A percentile compares a stretch with the other conserved stretches of the same genome.
Evolutionary conservation across 2,888 invertebrate species (phyloP).

Genomic region (Agriopis leucophaearia): DNA sequence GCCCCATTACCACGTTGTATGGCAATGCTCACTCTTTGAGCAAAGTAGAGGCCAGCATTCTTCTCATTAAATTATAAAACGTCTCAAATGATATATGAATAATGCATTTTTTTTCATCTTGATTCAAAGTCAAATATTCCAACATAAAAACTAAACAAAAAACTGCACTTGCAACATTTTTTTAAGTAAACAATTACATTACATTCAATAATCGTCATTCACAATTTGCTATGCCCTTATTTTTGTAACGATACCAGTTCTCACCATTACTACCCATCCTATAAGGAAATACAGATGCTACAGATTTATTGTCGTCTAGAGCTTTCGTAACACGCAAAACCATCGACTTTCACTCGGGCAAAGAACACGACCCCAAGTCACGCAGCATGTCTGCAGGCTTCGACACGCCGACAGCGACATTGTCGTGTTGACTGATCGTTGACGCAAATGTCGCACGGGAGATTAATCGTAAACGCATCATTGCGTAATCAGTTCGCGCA

Average conservation of each 20-base stretch:
- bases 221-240: too few relatives aligned
- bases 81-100: too few relatives aligned
- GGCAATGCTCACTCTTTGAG: too few relatives aligned
- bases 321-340: slow-evolving; percentile 77
- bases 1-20: too few relatives aligned
- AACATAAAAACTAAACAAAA: too few relatives aligned
- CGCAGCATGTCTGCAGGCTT: slow-evolving; percentile 58
- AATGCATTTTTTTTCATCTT: too few relatives aligned
- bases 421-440: slow-evolving; percentile 56
- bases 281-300: slow-evolving; percentile 3
- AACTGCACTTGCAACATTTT: too few relatives aligned
- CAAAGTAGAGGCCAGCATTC: too few relatives aligned
- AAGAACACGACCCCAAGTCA: slow-evolving; percentile 75
- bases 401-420: slow-evolving; percentile 43
- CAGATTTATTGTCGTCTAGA: slow-evolving; percentile 50
- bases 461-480: slow-evolving; percentile 24
- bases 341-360: slow-evolving; percentile 81
- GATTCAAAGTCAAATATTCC: too few relatives aligned
- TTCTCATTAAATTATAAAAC: too few relatives aligned
- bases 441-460: slow-evolving; percentile 59
- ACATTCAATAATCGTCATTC: too few relatives aligned
- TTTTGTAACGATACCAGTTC: not conserved
- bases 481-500: slow-evolving; percentile 23
- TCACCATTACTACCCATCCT: not conserved
- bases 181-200: too few relatives aligned